Percentiles rank a stretch among this genome's conserved stretches.
phyloP scores from a whole-genome alignment of 1,140 invertebrate genomes.

The Plodia interpunctella region DNA sequence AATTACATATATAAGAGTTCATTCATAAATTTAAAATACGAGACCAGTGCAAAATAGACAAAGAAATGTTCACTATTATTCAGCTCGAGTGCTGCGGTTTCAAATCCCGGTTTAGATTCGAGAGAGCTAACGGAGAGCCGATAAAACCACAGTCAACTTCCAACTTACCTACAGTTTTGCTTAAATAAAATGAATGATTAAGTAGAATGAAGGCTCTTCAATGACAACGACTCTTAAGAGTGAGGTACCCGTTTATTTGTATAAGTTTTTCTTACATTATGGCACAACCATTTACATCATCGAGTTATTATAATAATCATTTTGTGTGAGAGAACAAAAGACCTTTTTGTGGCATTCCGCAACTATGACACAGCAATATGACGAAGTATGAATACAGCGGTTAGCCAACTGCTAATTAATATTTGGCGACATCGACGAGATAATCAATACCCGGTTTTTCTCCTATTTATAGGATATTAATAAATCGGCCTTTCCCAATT shows the following conservation, averaged over 20 bases:
- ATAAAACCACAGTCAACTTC: neutral
- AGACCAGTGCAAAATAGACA: too few relatives aligned
- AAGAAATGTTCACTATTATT: neutral
- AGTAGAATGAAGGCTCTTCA: too few relatives aligned
- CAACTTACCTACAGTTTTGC: too few relatives aligned
- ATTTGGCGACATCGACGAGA: neutral
- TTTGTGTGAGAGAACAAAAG: neutral
- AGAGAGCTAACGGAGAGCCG: neutral
- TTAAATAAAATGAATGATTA: too few relatives aligned
- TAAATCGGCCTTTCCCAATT: constrained; percentile 20
- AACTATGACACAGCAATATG: neutral
- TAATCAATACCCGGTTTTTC: constrained; percentile 1
- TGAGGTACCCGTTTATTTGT: too few relatives aligned
- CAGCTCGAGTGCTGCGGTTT: too few relatives aligned
- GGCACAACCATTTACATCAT: too few relatives aligned
- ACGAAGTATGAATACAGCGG: neutral
- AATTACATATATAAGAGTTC: too few relatives aligned
- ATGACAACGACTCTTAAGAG: too few relatives aligned
- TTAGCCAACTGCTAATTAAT: neutral
- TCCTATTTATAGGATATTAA: constrained; percentile 5
- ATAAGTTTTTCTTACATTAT: too few relatives aligned
- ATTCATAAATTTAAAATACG: too few relatives aligned
- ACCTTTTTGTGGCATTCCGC: constrained; percentile 1
- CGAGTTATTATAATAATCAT: neutral
- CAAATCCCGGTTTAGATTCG: constrained; percentile 4